A percentile compares a stretch with the other conserved stretches of the same genome.
Evolutionary conservation across 2,113 vertebrate genomes (phyloP).

Genomic region (Megaceryle torquata): DNA sequence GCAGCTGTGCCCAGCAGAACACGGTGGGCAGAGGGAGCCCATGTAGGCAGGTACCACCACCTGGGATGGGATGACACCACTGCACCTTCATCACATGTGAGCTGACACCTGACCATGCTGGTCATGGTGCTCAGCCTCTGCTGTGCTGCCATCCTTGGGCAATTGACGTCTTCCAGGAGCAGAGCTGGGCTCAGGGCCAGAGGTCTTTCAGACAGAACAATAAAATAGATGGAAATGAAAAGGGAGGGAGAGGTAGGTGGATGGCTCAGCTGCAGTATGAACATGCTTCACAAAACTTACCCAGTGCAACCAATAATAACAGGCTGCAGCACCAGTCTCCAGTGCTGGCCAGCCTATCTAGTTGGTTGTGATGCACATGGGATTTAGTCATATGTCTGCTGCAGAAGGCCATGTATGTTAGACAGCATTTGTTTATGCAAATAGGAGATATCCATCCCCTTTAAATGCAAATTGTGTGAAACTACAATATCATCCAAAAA

Average conservation of each 20-base stretch:
- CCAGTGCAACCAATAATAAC: too few species aligned
- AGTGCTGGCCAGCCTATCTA: not conserved
- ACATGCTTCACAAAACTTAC: not conserved
- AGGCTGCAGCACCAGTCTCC: not conserved
- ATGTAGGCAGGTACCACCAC: too few species aligned
- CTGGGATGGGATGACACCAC: not conserved
- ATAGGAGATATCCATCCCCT: not conserved
- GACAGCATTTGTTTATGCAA: not conserved
- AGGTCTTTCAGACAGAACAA: not conserved
- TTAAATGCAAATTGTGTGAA: not conserved
- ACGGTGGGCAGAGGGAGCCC: not conserved
- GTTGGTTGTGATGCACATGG: accelerated
- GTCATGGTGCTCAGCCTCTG: not conserved
- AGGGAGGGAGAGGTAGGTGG: not conserved
- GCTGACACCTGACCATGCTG: accelerated
- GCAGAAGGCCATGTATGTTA: not conserved
- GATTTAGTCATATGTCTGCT: not conserved
- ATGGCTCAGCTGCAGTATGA: not conserved
- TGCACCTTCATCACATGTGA: not conserved
- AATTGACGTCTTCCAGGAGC: not conserved
- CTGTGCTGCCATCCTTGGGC: not conserved
- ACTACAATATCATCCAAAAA: not conserved
- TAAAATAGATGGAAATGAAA: not conserved
- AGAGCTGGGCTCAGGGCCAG: not conserved
- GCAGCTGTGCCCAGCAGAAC: not conserved